Percentiles rank a stretch among this genome's conserved stretches.
Conservation (phyloP, 2,797 vertebrate species). For the Protonibea diacanthus region DNA sequence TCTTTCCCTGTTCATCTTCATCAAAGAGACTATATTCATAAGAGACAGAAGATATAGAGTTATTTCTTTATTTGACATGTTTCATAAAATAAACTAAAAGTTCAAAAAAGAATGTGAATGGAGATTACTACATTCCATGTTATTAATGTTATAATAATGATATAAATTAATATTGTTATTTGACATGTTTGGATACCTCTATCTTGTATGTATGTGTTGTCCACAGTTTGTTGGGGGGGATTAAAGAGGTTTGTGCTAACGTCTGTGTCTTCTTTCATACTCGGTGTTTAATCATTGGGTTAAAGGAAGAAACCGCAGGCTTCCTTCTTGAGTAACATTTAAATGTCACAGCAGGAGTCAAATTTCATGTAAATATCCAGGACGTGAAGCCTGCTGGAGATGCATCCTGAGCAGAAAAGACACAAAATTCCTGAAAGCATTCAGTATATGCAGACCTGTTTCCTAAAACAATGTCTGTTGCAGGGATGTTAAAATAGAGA, state of each 20-base stretch:
- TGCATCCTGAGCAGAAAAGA: conserved; percentile 8
- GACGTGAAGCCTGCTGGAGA: background rate
- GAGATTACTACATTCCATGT: conserved; percentile 85
- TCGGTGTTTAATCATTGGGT: background rate
- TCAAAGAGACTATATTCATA: conserved; percentile 73
- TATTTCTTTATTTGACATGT: conserved; percentile 87
- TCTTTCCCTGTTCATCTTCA: conserved; percentile 47
- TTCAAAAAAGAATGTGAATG: conserved; percentile 69
- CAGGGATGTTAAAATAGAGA: conserved; percentile 5
- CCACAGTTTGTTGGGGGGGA: conserved; percentile 77
- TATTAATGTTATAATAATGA: conserved; percentile 84
- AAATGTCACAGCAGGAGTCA: background rate
- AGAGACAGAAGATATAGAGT: conserved; percentile 72
- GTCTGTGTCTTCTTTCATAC: conserved; percentile 22
- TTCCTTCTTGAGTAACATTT: conserved; percentile 16
- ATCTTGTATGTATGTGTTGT: conserved; percentile 81
- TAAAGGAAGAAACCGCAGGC: conserved; percentile 3
- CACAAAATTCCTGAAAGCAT: background rate
- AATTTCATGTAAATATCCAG: conserved; percentile 29
- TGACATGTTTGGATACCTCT: conserved; percentile 84
- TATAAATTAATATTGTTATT: conserved; percentile 85
- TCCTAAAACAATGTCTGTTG: conserved; percentile 4
- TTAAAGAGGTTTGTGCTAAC: conserved; percentile 83
- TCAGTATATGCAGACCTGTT: conserved; percentile 3
- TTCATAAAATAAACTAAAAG: conserved; percentile 84